A percentile compares a stretch with the other conserved stretches of the same genome.
Conservation (phyloP, 2,888 invertebrate species). For the Amaurobius ferox region DNA sequence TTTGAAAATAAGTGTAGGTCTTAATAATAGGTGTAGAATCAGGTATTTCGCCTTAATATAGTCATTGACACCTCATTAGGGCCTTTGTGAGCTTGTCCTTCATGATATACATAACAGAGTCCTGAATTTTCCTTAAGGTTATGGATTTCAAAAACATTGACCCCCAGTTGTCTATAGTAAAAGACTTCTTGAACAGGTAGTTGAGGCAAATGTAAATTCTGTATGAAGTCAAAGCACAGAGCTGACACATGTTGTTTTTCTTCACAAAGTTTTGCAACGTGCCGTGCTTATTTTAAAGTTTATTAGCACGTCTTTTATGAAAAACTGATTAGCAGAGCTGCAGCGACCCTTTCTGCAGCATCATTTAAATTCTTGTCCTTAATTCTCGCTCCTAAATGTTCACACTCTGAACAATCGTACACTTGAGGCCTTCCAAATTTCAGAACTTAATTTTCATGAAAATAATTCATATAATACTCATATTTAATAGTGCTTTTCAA, state of each 20-base stretch:
- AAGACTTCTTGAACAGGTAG: not conserved
- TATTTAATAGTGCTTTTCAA: not conserved
- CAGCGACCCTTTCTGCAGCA: no score
- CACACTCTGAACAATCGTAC: no score
- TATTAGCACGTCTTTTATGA: no score
- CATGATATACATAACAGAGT: not conserved
- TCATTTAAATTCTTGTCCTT: no score
- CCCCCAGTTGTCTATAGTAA: not conserved
- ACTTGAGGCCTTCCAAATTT: conserved; percentile 5
- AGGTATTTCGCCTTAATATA: no score
- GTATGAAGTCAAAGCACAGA: not conserved
- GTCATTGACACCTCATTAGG: not conserved
- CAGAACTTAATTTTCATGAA: not conserved
- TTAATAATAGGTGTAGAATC: not conserved
- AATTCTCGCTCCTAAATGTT: no score
- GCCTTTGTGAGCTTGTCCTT: not conserved
- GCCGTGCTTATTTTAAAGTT: not conserved
- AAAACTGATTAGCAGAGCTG: no score
- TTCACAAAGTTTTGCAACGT: not conserved
- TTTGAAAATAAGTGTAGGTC: not conserved
- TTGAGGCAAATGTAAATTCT: not conserved
- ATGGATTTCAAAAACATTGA: not conserved
- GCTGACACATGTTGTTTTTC: not conserved
- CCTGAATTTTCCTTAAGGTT: not conserved
- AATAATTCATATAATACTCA: conserved; percentile 1